phyloP scores from a whole-genome alignment of 2,888 invertebrate species.

The Stenodera caucasica region DNA sequence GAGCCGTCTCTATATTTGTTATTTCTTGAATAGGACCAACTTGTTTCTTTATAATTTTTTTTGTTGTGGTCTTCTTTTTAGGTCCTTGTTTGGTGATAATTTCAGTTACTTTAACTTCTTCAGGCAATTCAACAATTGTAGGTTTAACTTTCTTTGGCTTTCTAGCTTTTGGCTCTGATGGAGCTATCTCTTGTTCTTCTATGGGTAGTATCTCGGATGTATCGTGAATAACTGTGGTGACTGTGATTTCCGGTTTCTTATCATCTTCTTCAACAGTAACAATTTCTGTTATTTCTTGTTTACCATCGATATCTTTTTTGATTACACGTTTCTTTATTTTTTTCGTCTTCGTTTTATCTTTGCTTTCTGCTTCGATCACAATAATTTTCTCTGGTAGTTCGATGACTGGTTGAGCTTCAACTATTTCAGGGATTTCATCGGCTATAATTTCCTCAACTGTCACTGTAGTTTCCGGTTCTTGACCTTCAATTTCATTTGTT shows the following conservation, averaged over 20 bases:
- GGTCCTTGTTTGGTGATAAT: conserved; percentile 37
- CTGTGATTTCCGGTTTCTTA: conserved; percentile 32
- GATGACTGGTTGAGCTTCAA: conserved; percentile 30
- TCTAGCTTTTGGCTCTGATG: conserved; percentile 10
- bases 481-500: conserved; percentile 51
- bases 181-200: conserved; percentile 19
- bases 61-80: conserved; percentile 47
- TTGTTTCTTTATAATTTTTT: conserved; percentile 48
- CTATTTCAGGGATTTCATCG: conserved; percentile 37
- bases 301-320: conserved; percentile 52
- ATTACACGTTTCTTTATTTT: conserved; percentile 46
- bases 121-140: conserved; percentile 29
- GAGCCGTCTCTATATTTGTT: conserved; percentile 51
- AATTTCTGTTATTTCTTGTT: conserved; percentile 55
- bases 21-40: conserved; percentile 48
- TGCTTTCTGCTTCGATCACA: conserved; percentile 32
- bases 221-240: conserved; percentile 32
- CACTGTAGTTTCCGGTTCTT: conserved; percentile 45
- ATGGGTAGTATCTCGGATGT: conserved; percentile 18
- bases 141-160: conserved; percentile 26
- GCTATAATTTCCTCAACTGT: conserved; percentile 40
- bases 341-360: conserved; percentile 38
- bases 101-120: conserved; percentile 37
- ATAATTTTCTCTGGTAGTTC: conserved; percentile 37
- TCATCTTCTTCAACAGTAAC: conserved; percentile 47